Percentiles rank a stretch among this genome's conserved stretches.
These are phyloP conservation scores for Polyommatus iphigenia DNA, from an alignment of 2,888 invertebrate genomes.

Conservation along the genomic window DNA sequence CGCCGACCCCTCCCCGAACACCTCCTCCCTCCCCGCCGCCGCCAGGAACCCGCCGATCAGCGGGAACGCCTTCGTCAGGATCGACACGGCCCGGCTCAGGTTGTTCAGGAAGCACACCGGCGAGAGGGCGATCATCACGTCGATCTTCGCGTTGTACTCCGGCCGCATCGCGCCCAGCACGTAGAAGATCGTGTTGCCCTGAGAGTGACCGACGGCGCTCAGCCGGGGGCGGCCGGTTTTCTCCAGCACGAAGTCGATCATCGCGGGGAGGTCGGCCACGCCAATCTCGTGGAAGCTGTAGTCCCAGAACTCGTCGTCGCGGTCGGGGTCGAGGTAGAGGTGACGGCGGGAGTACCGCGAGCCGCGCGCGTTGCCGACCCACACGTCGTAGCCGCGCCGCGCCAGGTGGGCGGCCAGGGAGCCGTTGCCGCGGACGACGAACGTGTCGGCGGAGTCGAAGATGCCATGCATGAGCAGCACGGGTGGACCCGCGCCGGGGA, in stretches of 20 bases:
- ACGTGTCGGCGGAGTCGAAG: slow-evolving; percentile 49
- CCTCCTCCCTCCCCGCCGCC: slow-evolving; percentile 50
- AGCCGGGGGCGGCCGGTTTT: slow-evolving; percentile 73
- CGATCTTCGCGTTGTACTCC: slow-evolving; percentile 78
- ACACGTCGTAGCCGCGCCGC: slow-evolving; percentile 72
- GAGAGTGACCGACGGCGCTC: slow-evolving; percentile 84
- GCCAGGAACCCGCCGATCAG: slow-evolving; percentile 58
- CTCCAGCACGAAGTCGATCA: slow-evolving; percentile 57
- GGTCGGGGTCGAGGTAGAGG: slow-evolving; percentile 52
- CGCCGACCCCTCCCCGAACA: slow-evolving; percentile 41
- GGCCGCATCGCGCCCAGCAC: slow-evolving; percentile 72
- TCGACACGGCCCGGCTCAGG: slow-evolving; percentile 48
- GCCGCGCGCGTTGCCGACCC: slow-evolving; percentile 73
- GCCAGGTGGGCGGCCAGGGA: slow-evolving; percentile 56
- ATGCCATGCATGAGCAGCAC: slow-evolving; percentile 52
- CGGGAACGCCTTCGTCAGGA: slow-evolving; percentile 50
- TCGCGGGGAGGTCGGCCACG: slow-evolving; percentile 83
- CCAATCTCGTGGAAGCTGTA: slow-evolving; percentile 86
- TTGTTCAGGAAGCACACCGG: slow-evolving; percentile 75
- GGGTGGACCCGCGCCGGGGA: slow-evolving; percentile 44
- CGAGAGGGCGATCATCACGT: slow-evolving; percentile 71
- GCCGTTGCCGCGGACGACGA: slow-evolving; percentile 47
- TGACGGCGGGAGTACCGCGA: slow-evolving; percentile 80
- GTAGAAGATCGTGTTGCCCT: slow-evolving; percentile 79
- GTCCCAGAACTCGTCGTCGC: slow-evolving; percentile 65